A percentile compares a stretch with the other conserved stretches of the same genome.
phyloP scores from a whole-genome alignment of 2,797 vertebrate genomes.

The Chromobotia macracanthus region DNA sequence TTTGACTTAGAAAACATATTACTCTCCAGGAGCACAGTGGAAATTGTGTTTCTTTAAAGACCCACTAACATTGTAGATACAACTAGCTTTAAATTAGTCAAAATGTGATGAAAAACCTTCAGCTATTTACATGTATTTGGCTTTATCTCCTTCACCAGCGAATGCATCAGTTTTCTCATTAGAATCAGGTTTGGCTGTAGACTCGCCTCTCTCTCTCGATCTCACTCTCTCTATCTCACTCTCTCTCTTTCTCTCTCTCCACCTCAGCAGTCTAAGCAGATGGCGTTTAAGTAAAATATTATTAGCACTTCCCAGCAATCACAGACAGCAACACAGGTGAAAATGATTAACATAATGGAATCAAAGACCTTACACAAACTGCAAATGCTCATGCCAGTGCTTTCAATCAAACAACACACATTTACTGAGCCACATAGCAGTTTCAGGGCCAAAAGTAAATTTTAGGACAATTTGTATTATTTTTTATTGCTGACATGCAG shows the following conservation, averaged over 20 bases:
- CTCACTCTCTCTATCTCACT: neutral
- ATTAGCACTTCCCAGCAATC: constrained; percentile 41
- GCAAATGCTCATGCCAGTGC: neutral
- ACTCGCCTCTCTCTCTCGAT: no score
- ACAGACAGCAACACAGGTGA: constrained; percentile 35
- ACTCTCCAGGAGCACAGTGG: neutral
- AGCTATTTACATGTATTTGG: neutral
- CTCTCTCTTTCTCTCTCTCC: neutral
- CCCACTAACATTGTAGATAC: no score
- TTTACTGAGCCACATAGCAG: neutral
- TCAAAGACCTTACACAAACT: constrained; percentile 22
- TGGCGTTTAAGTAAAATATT: constrained; percentile 49
- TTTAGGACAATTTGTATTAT: constrained; percentile 1
- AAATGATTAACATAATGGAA: constrained; percentile 37
- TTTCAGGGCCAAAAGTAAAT: neutral
- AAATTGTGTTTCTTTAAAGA: constrained; percentile 3
- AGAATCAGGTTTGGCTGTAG: neutral
- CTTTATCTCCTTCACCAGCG: neutral
- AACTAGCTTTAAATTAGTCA: neutral
- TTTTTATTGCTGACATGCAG: neutral
- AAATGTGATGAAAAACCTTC: constrained; percentile 2
- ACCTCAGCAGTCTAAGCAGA: constrained; percentile 26
- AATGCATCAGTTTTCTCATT: constrained; percentile 11
- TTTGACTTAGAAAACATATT: no score
- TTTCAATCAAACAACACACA: constrained; percentile 2